Percentiles rank a stretch among this genome's conserved stretches.
These are phyloP conservation scores for Limosa lapponica DNA, from an alignment of 2,797 vertebrate genomes.

Conservation along the genomic window DNA sequence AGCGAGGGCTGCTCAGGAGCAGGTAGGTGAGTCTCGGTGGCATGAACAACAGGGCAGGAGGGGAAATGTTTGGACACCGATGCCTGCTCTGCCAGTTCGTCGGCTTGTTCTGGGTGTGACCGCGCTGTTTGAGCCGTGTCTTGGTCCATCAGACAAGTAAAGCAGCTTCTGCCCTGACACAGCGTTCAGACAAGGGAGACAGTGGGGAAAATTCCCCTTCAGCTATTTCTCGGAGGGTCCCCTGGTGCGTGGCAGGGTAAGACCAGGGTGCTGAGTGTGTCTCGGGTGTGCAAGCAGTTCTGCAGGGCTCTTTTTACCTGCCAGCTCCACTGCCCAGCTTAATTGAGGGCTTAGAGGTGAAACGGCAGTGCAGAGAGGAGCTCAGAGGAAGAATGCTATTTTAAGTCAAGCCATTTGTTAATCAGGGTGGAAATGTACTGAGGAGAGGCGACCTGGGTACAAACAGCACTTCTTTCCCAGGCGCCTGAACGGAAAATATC, in stretches of 20 bases:
- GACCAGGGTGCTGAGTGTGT: accelerated
- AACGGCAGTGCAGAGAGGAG: accelerated
- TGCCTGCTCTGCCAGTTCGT: accelerated
- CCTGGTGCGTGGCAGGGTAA: accelerated
- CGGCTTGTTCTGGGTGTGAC: accelerated
- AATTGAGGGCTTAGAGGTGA: neutral
- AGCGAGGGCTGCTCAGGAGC: accelerated
- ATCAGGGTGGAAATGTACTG: neutral
- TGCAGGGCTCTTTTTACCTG: too few species aligned
- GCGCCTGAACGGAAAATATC: neutral
- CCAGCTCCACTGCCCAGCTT: neutral
- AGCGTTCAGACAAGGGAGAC: accelerated
- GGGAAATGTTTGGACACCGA: accelerated
- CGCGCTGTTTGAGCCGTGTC: accelerated
- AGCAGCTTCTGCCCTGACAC: accelerated
- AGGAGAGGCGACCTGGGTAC: neutral
- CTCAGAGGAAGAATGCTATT: neutral
- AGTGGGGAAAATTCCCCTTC: accelerated
- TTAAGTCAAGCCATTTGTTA: neutral
- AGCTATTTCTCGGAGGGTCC: neutral
- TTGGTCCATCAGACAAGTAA: neutral
- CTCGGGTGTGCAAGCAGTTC: accelerated
- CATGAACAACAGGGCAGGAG: accelerated
- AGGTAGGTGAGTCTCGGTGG: accelerated
- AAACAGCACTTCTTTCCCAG: accelerated